Evolutionary conservation across 2,888 invertebrate genomes (phyloP), one percentile per base, ranked within the genome.

Genomic region (Trissoscelio sp.): DNA sequence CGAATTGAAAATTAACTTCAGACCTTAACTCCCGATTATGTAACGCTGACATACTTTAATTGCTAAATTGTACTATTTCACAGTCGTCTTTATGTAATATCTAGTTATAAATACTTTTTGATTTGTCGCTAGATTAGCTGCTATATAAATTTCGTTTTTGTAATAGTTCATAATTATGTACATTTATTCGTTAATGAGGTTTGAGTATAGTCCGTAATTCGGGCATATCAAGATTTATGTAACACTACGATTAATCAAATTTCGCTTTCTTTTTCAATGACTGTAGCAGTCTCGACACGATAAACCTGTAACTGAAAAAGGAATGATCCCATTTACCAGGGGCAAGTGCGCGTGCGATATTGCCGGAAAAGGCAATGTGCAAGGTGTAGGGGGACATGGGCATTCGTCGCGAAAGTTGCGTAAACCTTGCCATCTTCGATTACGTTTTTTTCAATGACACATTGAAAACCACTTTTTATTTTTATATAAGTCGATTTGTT

Each of bases 291-390:
- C 37, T n/a, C 37, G 14, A n/a, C 18, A 18, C 22, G 37, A 67
- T 53, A 46, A 20, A 62, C 20, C 28, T 28, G 48, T 11, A 6
- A 4, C 57, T 79, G 20, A 22, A 67, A 79, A 79, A 79, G 79
- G 79, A 79, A 42, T 55, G 79, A 53, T 73, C 73, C 46, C 73
- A 79, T 79, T 79, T 55, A 62, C 69, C 80, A 74, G 80, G 74
- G 74, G 74, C 80, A 74, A 74, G 74, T 70, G 64, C 69, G 39
- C 39, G 66, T 73, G 14, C 74, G 62, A 74, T 74, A 74, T 69
- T 70, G 69, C 80, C 74, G 31, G 53, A 64, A 74, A 80, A 74
- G 80, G 80, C 6, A 64, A 74, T 70, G 51, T 14, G 48, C 69
- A 62, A 73, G 37, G 72, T 69, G 62, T 57, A 79, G 57, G 34